Evolutionary conservation across 2,888 invertebrate genomes (phyloP).

Genomic region (Ormyrus nitidulus): DNA sequence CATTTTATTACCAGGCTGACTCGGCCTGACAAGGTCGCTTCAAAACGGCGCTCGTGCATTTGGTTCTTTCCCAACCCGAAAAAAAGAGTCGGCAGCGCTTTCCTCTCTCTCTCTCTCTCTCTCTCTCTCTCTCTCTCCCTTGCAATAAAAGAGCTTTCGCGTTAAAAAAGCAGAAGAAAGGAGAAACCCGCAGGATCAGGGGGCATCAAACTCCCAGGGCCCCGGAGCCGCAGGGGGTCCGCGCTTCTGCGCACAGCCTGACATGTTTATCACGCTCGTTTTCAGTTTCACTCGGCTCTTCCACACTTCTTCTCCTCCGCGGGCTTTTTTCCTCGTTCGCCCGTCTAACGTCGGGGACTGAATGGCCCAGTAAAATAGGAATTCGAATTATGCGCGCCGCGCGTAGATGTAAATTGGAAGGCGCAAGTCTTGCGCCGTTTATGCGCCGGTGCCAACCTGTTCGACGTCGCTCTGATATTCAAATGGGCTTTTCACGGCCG

Average conservation of each 20-base stretch:
- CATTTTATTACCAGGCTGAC: conserved; percentile 18
- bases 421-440: no score
- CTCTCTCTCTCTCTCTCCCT: no score
- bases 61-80: conserved; percentile 6
- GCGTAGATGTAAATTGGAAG: no score
- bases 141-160: conserved; percentile 11
- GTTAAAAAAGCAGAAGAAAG: not conserved
- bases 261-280: conserved; percentile 75
- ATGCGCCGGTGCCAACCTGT: no score
- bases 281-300: conserved; percentile 53
- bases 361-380: conserved; percentile 47
- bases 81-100: not conserved
- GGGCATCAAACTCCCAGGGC: conserved; percentile 68
- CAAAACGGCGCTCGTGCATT: not conserved
- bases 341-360: conserved; percentile 12
- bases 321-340: no score
- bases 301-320: conserved; percentile 20
- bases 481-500: no score
- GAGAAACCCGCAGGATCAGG: conserved; percentile 37
- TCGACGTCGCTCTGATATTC: no score
- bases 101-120: no score
- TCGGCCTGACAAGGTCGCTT: not conserved
- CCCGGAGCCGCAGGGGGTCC: conserved; percentile 47
- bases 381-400: conserved; percentile 35
- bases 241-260: conserved; percentile 61